phyloP scores from a whole-genome alignment of 2,797 vertebrate genomes.

The Xenentodon cancila region DNA sequence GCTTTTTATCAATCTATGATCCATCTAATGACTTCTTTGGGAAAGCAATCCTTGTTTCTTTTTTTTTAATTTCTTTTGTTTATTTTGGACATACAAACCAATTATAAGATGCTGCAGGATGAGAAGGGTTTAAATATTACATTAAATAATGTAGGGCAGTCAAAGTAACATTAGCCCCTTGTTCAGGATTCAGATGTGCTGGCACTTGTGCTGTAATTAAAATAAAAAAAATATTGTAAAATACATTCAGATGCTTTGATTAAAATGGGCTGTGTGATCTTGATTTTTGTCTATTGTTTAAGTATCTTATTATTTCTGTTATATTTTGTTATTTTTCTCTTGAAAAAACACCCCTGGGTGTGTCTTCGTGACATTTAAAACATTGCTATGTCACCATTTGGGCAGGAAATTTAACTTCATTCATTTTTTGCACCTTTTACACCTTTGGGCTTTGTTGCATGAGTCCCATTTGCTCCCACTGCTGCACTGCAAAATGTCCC shows the following conservation, averaged over 20 bases:
- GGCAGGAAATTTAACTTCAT: background rate
- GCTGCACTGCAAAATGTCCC: too few species aligned
- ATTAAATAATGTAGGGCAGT: too few species aligned
- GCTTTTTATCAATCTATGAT: conserved; percentile 6
- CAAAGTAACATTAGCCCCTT: too few species aligned
- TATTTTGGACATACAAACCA: background rate
- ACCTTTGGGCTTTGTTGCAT: background rate
- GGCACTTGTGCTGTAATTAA: too few species aligned
- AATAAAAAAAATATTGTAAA: too few species aligned
- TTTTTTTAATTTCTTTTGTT: background rate
- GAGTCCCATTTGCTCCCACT: background rate
- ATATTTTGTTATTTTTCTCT: too few species aligned
- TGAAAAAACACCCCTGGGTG: background rate
- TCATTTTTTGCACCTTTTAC: conserved; percentile 2
- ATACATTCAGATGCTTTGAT: too few species aligned
- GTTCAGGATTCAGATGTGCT: too few species aligned
- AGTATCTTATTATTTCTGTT: too few species aligned
- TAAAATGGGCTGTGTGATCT: too few species aligned
- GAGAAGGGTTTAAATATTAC: too few species aligned
- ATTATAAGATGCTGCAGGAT: background rate
- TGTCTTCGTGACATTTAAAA: conserved; percentile 35
- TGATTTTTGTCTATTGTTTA: too few species aligned
- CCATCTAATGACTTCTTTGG: conserved; percentile 11
- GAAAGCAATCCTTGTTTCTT: background rate
- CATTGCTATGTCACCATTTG: background rate